phyloP scores from a whole-genome alignment of 1,140 invertebrate genomes.

The Drosophila bipectinata region DNA sequence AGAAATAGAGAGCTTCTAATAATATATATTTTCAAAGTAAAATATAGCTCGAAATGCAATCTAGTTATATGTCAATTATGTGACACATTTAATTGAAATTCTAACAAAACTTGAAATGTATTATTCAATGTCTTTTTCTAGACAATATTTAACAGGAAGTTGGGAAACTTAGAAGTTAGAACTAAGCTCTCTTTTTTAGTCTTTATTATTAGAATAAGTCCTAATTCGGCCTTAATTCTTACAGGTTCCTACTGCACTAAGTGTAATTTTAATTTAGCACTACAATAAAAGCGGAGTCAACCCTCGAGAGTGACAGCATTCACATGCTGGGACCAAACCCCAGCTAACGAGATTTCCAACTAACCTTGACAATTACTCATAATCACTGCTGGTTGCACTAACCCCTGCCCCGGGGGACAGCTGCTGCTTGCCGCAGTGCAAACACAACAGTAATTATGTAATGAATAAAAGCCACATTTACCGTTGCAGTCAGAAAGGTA shows the following conservation, averaged over 20 bases:
- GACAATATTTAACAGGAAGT: too few species aligned
- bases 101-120: too few species aligned
- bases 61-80: neutral
- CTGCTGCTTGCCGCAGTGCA: slow-evolving; percentile 58
- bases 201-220: too few species aligned
- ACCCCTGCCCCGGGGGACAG: slow-evolving; percentile 38
- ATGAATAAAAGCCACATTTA: slow-evolving; percentile 77
- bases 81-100: too few species aligned
- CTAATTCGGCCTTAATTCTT: neutral
- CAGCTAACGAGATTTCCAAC: slow-evolving; percentile 18
- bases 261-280: neutral
- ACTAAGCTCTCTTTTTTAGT: too few species aligned
- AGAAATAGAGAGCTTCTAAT: neutral
- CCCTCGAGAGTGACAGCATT: neutral
- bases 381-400: slow-evolving; percentile 55
- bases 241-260: neutral
- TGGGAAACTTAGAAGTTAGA: too few species aligned
- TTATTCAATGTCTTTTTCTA: too few species aligned
- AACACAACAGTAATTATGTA: slow-evolving; percentile 79
- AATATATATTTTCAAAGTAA: neutral
- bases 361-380: slow-evolving; percentile 68
- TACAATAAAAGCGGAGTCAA: neutral
- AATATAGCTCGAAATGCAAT: neutral
- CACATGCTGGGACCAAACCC: neutral
- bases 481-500: slow-evolving; percentile 35